Percentiles rank a stretch among this genome's conserved stretches.
These are phyloP conservation scores for Crambe crambe DNA, from an alignment of 37 sponge, comb jelly and placozoan genomes.

Conservation along the genomic window DNA sequence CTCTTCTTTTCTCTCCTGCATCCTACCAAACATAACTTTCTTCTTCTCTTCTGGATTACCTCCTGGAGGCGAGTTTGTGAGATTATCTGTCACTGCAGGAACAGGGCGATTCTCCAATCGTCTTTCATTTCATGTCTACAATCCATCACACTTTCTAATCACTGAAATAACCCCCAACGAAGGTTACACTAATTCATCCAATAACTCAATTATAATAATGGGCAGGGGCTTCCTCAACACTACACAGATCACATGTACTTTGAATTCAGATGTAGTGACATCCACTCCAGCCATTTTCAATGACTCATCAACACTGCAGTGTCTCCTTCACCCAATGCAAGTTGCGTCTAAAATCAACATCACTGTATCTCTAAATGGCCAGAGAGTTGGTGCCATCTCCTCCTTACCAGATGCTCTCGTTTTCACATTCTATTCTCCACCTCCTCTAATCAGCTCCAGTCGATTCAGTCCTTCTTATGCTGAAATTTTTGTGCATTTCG, in stretches of 20 bases:
- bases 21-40: conserved; percentile 16
- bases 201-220: conserved; percentile 9
- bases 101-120: conserved; percentile 3
- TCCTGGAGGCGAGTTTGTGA: neutral
- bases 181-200: conserved; percentile 30
- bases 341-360: conserved; percentile 12
- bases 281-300: conserved; percentile 18
- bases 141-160: conserved; percentile 30
- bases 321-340: conserved; percentile 31
- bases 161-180: conserved; percentile 39
- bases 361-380: conserved; percentile 49
- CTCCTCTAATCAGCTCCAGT: conserved; percentile 19
- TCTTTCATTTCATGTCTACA: conserved; percentile 33
- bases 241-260: conserved; percentile 17
- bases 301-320: conserved; percentile 21
- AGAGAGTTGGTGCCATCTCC: conserved; percentile 19
- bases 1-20: conserved; percentile 35
- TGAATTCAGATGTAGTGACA: neutral
- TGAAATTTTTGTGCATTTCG: conserved; percentile 43
- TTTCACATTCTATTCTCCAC: conserved; percentile 60
- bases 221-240: conserved; percentile 46
- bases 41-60: neutral
- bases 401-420: neutral
- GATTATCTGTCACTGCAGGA: neutral
- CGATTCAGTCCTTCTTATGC: conserved; percentile 52